Evolutionary conservation across 1,140 invertebrate genomes (phyloP).

Genomic region (Schlechtendalia chinensis): DNA sequence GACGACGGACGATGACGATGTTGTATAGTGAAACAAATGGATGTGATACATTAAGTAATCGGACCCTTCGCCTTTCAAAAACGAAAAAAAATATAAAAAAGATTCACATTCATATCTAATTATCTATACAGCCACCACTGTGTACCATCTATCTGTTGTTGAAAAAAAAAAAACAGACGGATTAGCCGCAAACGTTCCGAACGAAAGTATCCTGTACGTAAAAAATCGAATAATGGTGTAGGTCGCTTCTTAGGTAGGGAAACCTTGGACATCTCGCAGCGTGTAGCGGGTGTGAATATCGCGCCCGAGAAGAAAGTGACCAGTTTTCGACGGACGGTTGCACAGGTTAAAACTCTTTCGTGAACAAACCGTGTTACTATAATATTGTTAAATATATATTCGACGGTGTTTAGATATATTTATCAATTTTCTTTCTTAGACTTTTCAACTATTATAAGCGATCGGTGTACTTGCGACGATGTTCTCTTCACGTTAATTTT

Average conservation of each 20-base stretch:
- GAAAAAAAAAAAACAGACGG: not conserved
- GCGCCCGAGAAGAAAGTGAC: slow-evolving; percentile 47
- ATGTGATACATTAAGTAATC: slow-evolving; percentile 17
- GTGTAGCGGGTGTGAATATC: slow-evolving; percentile 46
- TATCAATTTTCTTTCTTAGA: not conserved
- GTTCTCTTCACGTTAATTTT: not conserved
- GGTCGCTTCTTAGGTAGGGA: slow-evolving; percentile 42
- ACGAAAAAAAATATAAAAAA: not conserved
- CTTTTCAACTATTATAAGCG: not conserved
- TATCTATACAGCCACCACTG: not conserved
- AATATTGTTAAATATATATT: not conserved
- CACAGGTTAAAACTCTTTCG: slow-evolving; percentile 45
- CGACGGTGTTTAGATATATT: not conserved
- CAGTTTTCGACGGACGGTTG: slow-evolving; percentile 47
- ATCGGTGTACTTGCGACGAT: not conserved
- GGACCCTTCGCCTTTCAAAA: slow-evolving; percentile 45
- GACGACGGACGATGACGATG: not conserved
- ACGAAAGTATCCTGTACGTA: slow-evolving; percentile 36
- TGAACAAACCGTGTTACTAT: slow-evolving; percentile 16
- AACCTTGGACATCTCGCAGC: slow-evolving; percentile 4
- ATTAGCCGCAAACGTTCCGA: slow-evolving; percentile 32
- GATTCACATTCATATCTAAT: slow-evolving; percentile 1
- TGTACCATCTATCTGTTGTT: not conserved
- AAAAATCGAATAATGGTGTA: slow-evolving; percentile 39
- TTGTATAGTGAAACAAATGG: slow-evolving; percentile 14